phyloP scores from a whole-genome alignment of 2,113 vertebrate genomes.

The Dascyllus trimaculatus region DNA sequence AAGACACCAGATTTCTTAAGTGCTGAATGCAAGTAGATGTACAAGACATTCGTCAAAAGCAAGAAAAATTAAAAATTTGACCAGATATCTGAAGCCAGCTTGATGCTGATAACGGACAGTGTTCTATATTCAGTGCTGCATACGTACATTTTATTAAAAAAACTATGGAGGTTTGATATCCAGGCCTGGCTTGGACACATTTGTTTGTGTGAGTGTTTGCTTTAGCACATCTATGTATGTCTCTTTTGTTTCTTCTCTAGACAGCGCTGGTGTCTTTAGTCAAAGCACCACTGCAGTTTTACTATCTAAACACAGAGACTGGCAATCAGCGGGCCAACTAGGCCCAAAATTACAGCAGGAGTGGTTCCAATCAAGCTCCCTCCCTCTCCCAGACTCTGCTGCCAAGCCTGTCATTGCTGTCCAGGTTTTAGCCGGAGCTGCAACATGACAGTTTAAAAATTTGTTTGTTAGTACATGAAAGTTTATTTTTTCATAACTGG shows the following conservation, averaged over 20 bases:
- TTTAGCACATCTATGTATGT: slow-evolving; percentile 25
- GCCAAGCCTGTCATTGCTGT: slow-evolving; percentile 61
- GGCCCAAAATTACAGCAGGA: slow-evolving; percentile 77
- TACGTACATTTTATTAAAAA: neutral
- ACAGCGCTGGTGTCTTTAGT: slow-evolving; percentile 76
- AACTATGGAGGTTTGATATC: neutral
- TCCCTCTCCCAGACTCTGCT: slow-evolving; percentile 54
- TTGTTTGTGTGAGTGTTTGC: slow-evolving; percentile 42
- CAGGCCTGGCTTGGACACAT: neutral
- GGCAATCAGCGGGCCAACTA: slow-evolving; percentile 80
- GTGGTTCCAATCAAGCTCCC: slow-evolving; percentile 75
- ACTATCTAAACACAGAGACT: slow-evolving; percentile 83
- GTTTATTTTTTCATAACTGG: slow-evolving; percentile 36
- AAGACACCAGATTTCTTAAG: no score
- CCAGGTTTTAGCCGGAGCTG: slow-evolving; percentile 54
- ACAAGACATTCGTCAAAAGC: neutral
- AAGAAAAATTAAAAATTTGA: neutral
- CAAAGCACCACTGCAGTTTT: slow-evolving; percentile 78
- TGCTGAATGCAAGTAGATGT: no score
- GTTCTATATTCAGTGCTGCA: neutral
- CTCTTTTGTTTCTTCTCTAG: slow-evolving; percentile 40
- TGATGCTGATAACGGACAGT: neutral
- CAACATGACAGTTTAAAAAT: slow-evolving; percentile 53
- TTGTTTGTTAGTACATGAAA: slow-evolving; percentile 44
- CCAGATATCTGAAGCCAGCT: neutral